phyloP scores from a whole-genome alignment of 1,140 invertebrate genomes.

The Sycophila sp. region DNA sequence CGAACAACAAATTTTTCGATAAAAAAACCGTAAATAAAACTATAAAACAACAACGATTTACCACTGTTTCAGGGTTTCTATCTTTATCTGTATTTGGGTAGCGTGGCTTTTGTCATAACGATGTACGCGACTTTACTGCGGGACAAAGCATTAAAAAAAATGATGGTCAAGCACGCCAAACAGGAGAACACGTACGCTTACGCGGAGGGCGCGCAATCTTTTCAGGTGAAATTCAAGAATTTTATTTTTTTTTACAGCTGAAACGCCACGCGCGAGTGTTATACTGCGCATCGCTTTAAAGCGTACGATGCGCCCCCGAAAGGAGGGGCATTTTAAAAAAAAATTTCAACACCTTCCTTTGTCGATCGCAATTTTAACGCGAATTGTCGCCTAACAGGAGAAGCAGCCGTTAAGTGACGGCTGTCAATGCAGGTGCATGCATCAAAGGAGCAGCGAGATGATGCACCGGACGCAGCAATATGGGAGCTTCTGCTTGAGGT shows the following conservation, averaged over 20 bases:
- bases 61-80: constrained; percentile 80
- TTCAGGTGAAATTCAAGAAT: background rate
- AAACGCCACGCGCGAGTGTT: too few species aligned
- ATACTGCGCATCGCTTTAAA: too few species aligned
- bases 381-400: background rate
- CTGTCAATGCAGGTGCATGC: background rate
- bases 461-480: constrained; percentile 70
- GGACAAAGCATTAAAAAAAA: constrained; percentile 67
- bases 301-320: too few species aligned
- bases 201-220: background rate
- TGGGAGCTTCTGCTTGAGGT: constrained; percentile 82
- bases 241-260: background rate
- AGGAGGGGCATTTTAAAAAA: too few species aligned
- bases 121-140: constrained; percentile 79
- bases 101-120: constrained; percentile 83
- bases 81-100: constrained; percentile 82
- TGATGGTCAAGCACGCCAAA: constrained; percentile 50
- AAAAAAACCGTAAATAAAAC: background rate
- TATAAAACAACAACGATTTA: background rate
- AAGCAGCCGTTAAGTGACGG: background rate
- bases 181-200: constrained; percentile 46
- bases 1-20: background rate
- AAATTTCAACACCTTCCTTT: too few species aligned
- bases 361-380: too few species aligned
- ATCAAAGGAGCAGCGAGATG: constrained; percentile 13